phyloP scores from a whole-genome alignment of 2,888 invertebrate genomes.

The Meteorus cinctellus region DNA sequence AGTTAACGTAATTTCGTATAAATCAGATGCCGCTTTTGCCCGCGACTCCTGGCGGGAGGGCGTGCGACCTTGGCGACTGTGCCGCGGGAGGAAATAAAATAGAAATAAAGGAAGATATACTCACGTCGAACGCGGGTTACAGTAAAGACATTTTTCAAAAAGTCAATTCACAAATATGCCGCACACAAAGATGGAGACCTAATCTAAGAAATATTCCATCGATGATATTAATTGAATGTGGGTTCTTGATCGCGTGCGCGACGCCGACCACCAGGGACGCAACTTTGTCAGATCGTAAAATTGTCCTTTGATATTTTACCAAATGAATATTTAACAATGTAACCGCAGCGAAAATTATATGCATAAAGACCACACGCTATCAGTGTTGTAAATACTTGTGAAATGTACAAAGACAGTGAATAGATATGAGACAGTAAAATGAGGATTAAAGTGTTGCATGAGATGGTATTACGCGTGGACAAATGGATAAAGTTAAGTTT shows the following conservation, averaged over 20 bases:
- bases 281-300: slow-evolving; percentile 4
- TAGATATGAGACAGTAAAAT: background rate
- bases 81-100: slow-evolving; percentile 21
- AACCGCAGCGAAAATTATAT: slow-evolving; percentile 4
- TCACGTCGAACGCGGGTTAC: background rate
- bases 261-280: slow-evolving; percentile 16
- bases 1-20: slow-evolving; percentile 68
- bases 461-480: background rate
- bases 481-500: slow-evolving; percentile 14
- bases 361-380: background rate
- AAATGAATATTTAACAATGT: slow-evolving; percentile 8
- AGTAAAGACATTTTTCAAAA: slow-evolving; percentile 22
- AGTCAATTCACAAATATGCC: slow-evolving; percentile 15
- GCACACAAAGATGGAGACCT: slow-evolving; percentile 14
- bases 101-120: background rate
- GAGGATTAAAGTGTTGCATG: background rate
- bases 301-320: slow-evolving; percentile 15
- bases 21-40: slow-evolving; percentile 63
- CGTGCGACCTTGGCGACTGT: slow-evolving; percentile 46
- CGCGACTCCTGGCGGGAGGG: slow-evolving; percentile 57
- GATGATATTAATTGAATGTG: slow-evolving; percentile 22
- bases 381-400: background rate
- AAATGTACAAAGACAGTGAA: slow-evolving; percentile 15
- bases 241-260: slow-evolving; percentile 10
- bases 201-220: slow-evolving; percentile 3